These are phyloP conservation scores for Lochmaea capreae DNA, from an alignment of 2,888 invertebrate species.

Conservation along the genomic window DNA sequence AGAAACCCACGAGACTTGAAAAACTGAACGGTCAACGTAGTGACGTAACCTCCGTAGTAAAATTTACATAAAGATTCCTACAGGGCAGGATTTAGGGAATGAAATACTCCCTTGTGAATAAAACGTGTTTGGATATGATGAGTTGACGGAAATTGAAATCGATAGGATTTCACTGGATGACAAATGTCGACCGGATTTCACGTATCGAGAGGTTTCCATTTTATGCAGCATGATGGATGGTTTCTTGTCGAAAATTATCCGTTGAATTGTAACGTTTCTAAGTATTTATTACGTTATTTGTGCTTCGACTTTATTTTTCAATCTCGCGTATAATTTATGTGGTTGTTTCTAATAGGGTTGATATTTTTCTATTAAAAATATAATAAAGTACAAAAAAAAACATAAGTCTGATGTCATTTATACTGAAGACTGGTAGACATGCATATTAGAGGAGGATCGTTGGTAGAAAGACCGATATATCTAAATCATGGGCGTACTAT, in stretches of 20 bases:
- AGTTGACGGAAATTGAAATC: constrained; percentile 24
- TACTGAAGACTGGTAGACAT: no score
- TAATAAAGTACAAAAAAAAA: no score
- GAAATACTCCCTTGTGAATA: constrained; percentile 8
- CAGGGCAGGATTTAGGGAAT: constrained; percentile 12
- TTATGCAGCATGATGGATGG: constrained; percentile 13
- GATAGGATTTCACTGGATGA: constrained; percentile 13
- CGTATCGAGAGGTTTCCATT: constrained; percentile 14
- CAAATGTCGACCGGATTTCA: constrained; percentile 20
- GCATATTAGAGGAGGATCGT: no score
- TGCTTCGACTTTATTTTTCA: no score
- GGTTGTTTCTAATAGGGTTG: no score
- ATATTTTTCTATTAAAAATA: no score
- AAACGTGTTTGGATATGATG: constrained; percentile 2
- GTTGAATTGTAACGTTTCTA: no score
- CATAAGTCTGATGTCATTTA: no score
- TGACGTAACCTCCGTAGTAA: constrained; percentile 25
- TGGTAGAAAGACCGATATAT: no score
- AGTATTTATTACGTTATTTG: no score
- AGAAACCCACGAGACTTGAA: constrained; percentile 3
- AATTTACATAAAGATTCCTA: constrained; percentile 28
- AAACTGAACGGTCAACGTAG: constrained; percentile 25
- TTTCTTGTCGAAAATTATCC: background rate
- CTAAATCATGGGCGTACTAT: no score
- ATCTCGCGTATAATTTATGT: no score